Base-by-base conservation (phyloP, 2,797 vertebrate genomes). In the Orestias chungarensis region DNA sequence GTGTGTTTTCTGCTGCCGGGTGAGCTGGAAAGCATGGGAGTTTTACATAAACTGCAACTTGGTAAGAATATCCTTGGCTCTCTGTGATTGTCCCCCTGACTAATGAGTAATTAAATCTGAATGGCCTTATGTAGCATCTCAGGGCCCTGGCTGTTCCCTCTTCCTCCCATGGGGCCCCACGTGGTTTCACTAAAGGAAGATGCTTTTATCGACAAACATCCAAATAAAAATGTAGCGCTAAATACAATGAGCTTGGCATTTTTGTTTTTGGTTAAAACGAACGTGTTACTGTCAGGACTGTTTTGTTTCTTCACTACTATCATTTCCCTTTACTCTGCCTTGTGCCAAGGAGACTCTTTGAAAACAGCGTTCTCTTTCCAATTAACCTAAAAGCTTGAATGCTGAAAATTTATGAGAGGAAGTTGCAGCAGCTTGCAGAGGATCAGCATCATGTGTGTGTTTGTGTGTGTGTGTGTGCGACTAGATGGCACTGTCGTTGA, bases 351-450 rank as follows among this genome's bases (percentile, higher is more conserved):
- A 33, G 68, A 69, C 68, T 73, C 15, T 66, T 20, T 43, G 74
- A 81, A 72, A 72, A 64, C 70, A 73, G 52, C 3, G 74, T 71
- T 66, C 78, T 70, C 75, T 50, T 72, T 83, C 80, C 83, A 88
- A 86, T 87, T 85, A 84, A 3, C 69, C 81, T 82, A 81, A 88
- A 78, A 90, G 84, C 76, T 70, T 65, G 33, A 25, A 40, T 61
- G 59, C 20, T n/a, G 59, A 64, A 69, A 64, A 31, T 50, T 73
- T 79, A 47, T 61, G 38, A 47, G 75, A 81, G 75, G 68, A 76
- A 78, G 75, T 57, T 27, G 69, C 68, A 86, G 17, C 72, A 75
- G 86, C 87, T 85, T 85, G 76, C 71, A 83, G 80, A 76, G 86
- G 86, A 88, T 89, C 84, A 86, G 84, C 81, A 73, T 67, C 74